These are phyloP conservation scores for Thalassaphorura encarpata DNA, from an alignment of 1,140 invertebrate species.

Conservation along the genomic window DNA sequence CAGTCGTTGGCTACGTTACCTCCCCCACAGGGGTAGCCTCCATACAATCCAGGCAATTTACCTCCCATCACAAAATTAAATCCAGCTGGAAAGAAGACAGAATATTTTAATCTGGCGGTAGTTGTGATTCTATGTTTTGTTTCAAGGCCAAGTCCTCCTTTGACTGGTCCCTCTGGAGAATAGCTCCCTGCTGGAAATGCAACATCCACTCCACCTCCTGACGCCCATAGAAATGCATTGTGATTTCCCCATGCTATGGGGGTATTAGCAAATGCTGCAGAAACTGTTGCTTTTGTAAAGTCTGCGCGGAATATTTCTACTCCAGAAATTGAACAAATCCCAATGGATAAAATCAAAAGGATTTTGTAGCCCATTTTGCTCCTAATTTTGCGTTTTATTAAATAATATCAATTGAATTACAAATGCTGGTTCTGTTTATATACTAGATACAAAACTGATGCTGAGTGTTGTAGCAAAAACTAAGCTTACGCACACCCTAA, in stretches of 20 bases:
- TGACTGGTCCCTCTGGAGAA: neutral
- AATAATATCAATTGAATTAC: no score
- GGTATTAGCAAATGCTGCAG: neutral
- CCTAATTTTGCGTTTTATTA: no score
- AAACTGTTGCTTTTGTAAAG: constrained; percentile 3
- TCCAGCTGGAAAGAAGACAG: neutral
- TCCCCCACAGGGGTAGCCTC: constrained; percentile 10
- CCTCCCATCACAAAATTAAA: neutral
- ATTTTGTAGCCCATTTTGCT: no score
- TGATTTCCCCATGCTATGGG: neutral
- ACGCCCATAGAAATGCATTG: neutral
- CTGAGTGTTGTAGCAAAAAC: no score
- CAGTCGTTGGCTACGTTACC: constrained; percentile 15
- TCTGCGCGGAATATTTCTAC: constrained; percentile 7
- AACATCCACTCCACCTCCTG: neutral
- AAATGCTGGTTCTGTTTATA: no score
- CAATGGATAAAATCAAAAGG: no score
- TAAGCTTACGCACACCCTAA: no score
- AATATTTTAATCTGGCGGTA: neutral
- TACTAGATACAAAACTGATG: no score
- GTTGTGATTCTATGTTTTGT: neutral
- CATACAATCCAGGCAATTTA: constrained; percentile 15
- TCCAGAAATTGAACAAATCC: neutral
- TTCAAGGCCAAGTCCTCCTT: neutral
- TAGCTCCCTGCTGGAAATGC: neutral